Evolutionary conservation across 2,888 invertebrate genomes (phyloP), one percentile per base, ranked within the genome.

Genomic region (Sthenelais limicola): DNA sequence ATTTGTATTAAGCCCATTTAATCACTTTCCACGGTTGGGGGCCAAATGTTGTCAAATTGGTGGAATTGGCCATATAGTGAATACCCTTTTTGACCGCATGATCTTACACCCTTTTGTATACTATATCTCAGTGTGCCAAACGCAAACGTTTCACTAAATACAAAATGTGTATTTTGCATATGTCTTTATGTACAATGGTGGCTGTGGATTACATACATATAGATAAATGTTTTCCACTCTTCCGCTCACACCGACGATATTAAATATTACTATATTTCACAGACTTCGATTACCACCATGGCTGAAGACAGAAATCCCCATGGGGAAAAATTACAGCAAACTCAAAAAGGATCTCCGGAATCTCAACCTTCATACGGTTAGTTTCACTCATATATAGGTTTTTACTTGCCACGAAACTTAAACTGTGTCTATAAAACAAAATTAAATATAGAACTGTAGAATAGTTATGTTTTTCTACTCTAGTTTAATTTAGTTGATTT

Each of bases 261-360:
- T 26, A 9, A 24, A 21, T 9, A 51, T 24, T 24, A 7, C 51
- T 5, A 51, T 24, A 51, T 18, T n/a, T 54, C 67, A 49, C 73
- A 86, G 97, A 73, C 88, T 98, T 51, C 91, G 95, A 71, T 88
- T 98, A 66, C 98, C 98, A 0, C 96, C 97, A 1, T 98, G 98
- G 98, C 88, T 98, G 51, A 97, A 97, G 88, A 95, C 94, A 9
- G 92, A 94, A 80, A 97, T 98, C 82, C 98, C 98, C 0, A 92
- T 93, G 79, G 98, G 96, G 81, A 91, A 93, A 83, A 96, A 96
- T 88, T 98, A 93, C 86, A 79, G 78, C 91, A 90, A 83, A 82
- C 89, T 98, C 7, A 98, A 97, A 85, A 91, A 93, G 69, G 94
- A 95, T 83, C 89, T 98, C 1, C 90, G 96, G 43, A 91, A 92